Percentiles rank a stretch among this genome's conserved stretches.
phyloP scores from a whole-genome alignment of 2,888 invertebrate genomes.

The Kuschelorhynchus macadamiae region DNA sequence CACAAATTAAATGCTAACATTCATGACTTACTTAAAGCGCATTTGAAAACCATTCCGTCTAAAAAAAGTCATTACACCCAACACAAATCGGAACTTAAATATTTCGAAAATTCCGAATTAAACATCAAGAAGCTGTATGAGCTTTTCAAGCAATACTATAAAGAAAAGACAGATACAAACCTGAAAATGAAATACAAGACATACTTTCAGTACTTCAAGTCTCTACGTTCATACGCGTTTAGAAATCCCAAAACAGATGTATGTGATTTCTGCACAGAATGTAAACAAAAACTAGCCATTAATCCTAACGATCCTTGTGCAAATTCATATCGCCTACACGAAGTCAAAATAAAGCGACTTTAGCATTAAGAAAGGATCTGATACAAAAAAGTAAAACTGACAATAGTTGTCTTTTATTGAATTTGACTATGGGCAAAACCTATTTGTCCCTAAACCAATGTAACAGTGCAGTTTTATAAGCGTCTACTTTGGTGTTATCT shows the following conservation, averaged over 20 bases:
- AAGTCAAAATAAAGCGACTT: neutral
- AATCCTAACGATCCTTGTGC: neutral
- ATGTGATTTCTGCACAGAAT: slow-evolving; percentile 1
- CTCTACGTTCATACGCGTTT: no score
- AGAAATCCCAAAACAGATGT: slow-evolving; percentile 1
- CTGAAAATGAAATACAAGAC: neutral
- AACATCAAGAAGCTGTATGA: neutral
- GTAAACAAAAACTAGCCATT: neutral
- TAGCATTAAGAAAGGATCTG: neutral
- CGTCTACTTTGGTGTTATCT: slow-evolving; percentile 5
- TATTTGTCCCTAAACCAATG: neutral
- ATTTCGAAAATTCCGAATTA: no score
- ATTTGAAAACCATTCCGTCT: no score
- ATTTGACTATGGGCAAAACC: slow-evolving; percentile 2
- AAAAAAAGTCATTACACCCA: neutral
- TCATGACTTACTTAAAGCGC: no score
- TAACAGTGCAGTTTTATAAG: no score
- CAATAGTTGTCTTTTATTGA: no score
- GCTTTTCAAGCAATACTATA: neutral
- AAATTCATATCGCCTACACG: neutral
- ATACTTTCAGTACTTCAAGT: no score
- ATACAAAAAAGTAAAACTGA: neutral
- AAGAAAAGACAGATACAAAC: slow-evolving; percentile 1
- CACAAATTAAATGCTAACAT: no score
- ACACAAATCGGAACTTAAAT: neutral